Evolutionary conservation across 2,797 vertebrate genomes (phyloP).

Genomic region (Myotis pilosus): DNA sequence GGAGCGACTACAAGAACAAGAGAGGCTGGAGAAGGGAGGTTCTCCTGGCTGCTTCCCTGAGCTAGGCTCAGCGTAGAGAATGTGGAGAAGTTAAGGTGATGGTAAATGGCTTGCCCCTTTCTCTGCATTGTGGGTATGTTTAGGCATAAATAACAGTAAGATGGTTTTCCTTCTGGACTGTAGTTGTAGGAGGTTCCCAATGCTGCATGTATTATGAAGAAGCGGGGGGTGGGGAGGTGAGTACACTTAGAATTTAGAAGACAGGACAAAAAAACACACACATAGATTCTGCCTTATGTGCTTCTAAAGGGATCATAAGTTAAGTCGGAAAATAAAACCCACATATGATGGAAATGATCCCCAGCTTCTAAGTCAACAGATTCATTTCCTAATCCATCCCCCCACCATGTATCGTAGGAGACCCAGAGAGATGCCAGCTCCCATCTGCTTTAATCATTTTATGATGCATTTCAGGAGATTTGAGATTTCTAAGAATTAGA

Average conservation of each 20-base stretch:
- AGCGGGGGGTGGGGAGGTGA: no score
- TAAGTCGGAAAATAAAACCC: constrained; percentile 53
- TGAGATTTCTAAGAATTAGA: constrained; percentile 67
- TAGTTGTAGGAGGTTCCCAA: background rate
- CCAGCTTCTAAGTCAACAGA: constrained; percentile 36
- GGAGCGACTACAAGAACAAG: background rate
- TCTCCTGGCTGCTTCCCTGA: background rate
- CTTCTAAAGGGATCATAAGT: constrained; percentile 7
- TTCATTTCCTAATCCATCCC: background rate
- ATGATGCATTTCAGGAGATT: constrained; percentile 49
- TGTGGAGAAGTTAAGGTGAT: no score
- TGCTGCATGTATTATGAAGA: background rate
- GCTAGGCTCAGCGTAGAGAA: background rate
- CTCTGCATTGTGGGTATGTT: background rate
- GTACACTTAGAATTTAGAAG: background rate
- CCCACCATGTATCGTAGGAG: background rate
- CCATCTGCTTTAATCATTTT: constrained; percentile 71
- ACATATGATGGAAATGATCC: background rate
- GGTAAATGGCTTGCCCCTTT: background rate
- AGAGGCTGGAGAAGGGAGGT: background rate
- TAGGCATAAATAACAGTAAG: background rate
- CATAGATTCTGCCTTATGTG: background rate
- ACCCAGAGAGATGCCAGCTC: constrained; percentile 46
- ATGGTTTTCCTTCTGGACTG: background rate
- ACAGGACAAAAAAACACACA: background rate